These are phyloP conservation scores for Drosophila pallidifrons DNA, from an alignment of 1,140 invertebrate species.

Conservation along the genomic window DNA sequence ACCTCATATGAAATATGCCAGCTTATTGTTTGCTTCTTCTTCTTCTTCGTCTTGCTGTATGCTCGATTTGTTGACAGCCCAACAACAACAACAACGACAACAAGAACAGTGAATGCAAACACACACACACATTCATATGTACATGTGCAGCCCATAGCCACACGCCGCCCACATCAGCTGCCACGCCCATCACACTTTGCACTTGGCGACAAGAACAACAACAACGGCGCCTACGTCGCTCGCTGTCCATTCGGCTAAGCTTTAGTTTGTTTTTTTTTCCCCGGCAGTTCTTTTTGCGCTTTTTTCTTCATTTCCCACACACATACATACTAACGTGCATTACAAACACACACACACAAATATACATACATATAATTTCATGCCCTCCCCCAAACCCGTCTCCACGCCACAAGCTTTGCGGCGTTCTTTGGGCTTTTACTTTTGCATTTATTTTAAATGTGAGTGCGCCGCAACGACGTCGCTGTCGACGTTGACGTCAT, in stretches of 20 bases:
- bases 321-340: conserved; percentile 2
- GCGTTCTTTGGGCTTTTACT: conserved; percentile 54
- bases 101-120: conserved; percentile 22
- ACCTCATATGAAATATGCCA: conserved; percentile 44
- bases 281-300: conserved; percentile 34
- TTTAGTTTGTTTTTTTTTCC: conserved; percentile 29
- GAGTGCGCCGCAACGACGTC: conserved; percentile 30
- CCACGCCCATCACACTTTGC: conserved; percentile 51
- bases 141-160: conserved; percentile 12
- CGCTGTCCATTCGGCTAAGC: conserved; percentile 46
- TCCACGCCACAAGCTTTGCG: conserved; percentile 5
- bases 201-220: conserved; percentile 27
- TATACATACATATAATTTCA: conserved; percentile 35
- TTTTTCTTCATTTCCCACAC: conserved; percentile 44
- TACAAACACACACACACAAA: conserved; percentile 4
- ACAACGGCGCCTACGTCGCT: conserved; percentile 30
- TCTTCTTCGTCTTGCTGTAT: conserved; percentile 19
- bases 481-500: conserved; percentile 42
- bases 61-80: conserved; percentile 39
- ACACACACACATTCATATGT: not conserved
- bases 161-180: conserved; percentile 26
- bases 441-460: conserved; percentile 57
- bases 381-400: conserved; percentile 1
- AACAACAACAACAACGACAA: conserved; percentile 25
- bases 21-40: conserved; percentile 1